Conservation (phyloP, 2,888 invertebrate genomes). For the Palloptera scutellata region DNA sequence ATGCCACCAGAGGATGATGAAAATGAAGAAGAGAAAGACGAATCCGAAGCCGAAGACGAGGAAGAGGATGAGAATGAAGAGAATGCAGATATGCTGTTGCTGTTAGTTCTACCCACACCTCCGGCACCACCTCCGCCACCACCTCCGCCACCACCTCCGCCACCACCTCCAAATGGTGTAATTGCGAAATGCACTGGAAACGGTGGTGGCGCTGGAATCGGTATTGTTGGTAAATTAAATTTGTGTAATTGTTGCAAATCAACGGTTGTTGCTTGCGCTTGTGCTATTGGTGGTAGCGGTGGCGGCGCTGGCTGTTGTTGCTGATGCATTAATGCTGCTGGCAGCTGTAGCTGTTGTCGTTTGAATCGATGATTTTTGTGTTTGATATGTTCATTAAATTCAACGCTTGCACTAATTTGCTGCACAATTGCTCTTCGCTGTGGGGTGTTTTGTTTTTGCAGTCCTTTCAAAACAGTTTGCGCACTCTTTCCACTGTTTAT, state of each 20-base stretch:
- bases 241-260: constrained; percentile 13
- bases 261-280: constrained; percentile 2
- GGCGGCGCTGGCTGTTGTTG: not conserved
- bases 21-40: not conserved
- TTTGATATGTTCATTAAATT: constrained; percentile 7
- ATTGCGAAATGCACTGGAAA: constrained; percentile 46
- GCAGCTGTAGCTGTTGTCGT: constrained; percentile 31
- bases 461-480: not conserved
- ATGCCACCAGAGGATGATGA: constrained; percentile 26
- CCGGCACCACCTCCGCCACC: constrained; percentile 27
- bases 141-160: constrained; percentile 8
- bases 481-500: not conserved
- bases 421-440: not conserved
- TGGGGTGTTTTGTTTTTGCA: too few species aligned
- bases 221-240: constrained; percentile 51
- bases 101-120: constrained; percentile 19
- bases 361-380: constrained; percentile 27
- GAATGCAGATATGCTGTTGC: constrained; percentile 3
- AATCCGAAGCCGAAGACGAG: too few species aligned
- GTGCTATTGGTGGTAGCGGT: not conserved
- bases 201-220: constrained; percentile 55
- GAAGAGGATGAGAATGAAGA: not conserved
- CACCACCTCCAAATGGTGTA: constrained; percentile 37
- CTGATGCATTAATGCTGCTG: constrained; percentile 7
- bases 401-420: not conserved